These are phyloP conservation scores for Petrocephalus microphthalmus DNA, from an alignment of 2,113 vertebrate genomes.

Conservation along the genomic window DNA sequence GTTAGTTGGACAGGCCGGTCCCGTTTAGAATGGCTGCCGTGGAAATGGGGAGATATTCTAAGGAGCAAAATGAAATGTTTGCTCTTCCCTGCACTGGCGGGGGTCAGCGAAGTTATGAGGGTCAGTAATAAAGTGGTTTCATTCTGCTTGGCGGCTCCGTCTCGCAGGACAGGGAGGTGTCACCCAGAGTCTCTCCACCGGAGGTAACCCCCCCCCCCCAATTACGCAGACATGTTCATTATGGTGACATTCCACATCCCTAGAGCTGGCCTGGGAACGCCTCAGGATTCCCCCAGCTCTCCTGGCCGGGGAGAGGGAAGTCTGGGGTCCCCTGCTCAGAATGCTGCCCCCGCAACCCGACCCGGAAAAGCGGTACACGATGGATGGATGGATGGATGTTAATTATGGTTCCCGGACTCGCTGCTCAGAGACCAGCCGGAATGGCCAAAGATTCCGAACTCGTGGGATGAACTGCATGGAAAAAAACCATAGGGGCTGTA, in stretches of 20 bases:
- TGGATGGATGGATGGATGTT: too few species aligned
- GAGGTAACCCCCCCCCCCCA: neutral
- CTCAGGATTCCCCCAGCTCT: too few species aligned
- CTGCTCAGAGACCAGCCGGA: neutral
- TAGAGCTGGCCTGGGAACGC: too few species aligned
- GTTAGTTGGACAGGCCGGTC: constrained; percentile 34
- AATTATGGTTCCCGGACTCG: neutral
- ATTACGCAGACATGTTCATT: too few species aligned
- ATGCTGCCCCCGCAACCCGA: too few species aligned
- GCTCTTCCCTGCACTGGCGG: constrained; percentile 28
- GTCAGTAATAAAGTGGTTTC: constrained; percentile 4
- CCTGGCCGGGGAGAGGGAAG: too few species aligned
- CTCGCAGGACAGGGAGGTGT: neutral
- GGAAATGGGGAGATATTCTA: constrained; percentile 9
- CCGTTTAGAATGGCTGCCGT: constrained; percentile 32
- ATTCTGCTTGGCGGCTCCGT: neutral
- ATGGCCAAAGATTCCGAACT: neutral
- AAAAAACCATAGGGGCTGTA: neutral
- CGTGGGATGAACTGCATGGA: neutral
- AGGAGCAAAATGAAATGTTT: constrained; percentile 29
- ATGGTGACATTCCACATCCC: too few species aligned
- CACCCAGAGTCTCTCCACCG: neutral
- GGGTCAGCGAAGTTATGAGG: neutral
- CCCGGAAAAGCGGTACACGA: too few species aligned
- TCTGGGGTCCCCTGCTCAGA: too few species aligned